These are phyloP conservation scores for Noctua comes DNA, from an alignment of 2,888 invertebrate genomes.

Conservation along the genomic window DNA sequence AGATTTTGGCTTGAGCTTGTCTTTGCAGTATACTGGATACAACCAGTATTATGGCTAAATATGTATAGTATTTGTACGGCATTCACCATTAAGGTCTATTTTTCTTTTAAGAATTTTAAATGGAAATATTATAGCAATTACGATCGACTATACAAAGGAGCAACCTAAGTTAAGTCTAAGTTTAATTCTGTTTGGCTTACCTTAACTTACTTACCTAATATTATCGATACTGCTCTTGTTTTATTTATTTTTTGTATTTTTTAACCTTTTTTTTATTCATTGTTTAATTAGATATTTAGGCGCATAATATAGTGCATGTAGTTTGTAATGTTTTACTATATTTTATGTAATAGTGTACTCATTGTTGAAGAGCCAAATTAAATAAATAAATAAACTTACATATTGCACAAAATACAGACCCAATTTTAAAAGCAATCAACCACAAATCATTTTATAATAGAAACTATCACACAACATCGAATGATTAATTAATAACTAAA, in stretches of 20 bases:
- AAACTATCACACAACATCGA: slow-evolving; percentile 24
- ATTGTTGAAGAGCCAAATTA: no score
- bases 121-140: neutral
- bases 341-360: no score
- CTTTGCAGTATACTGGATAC: neutral
- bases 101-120: neutral
- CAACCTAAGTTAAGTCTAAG: no score
- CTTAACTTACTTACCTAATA: no score
- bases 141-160: neutral
- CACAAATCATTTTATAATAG: slow-evolving; percentile 18
- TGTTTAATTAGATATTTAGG: no score
- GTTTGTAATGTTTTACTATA: no score
- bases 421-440: slow-evolving; percentile 1
- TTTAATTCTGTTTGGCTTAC: no score
- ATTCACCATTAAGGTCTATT: neutral
- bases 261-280: no score
- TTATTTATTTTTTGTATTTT: no score
- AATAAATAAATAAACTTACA: no score
- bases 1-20: neutral
- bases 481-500: slow-evolving; percentile 41
- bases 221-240: no score
- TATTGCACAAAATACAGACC: neutral
- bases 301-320: no score
- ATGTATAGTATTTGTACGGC: neutral
- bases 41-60: neutral